phyloP scores from a whole-genome alignment of 2,797 vertebrate species.

The Danio aesculapii region DNA sequence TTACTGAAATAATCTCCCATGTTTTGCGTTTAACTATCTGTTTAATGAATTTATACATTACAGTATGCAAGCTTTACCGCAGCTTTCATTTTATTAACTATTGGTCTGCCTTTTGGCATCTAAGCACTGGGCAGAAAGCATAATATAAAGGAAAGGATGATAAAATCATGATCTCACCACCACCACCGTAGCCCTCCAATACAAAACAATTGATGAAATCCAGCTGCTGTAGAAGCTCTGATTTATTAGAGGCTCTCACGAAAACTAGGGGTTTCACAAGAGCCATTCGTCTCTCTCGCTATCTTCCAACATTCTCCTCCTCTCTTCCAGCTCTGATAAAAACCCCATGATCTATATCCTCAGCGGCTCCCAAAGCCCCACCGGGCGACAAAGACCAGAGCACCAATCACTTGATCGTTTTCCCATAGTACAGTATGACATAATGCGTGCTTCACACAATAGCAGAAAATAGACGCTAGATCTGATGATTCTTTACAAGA shows the following conservation, averaged over 20 bases:
- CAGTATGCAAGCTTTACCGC: too few relatives aligned
- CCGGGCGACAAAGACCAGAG: slow-evolving; percentile 31
- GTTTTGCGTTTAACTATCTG: too few relatives aligned
- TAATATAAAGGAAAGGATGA: neutral
- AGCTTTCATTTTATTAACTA: neutral
- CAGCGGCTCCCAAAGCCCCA: neutral
- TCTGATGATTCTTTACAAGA: neutral
- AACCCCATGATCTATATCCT: slow-evolving; percentile 46
- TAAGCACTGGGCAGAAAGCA: neutral
- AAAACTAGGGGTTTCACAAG: slow-evolving; percentile 29
- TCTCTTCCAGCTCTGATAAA: slow-evolving; percentile 31
- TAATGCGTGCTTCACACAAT: neutral
- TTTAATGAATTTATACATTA: too few relatives aligned
- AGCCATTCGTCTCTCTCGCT: slow-evolving; percentile 34
- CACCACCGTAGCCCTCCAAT: slow-evolving; percentile 9
- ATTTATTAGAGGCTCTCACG: slow-evolving; percentile 39
- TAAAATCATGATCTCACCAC: neutral
- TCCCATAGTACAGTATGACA: slow-evolving; percentile 13
- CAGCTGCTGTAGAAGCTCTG: slow-evolving; percentile 23
- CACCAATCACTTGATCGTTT: slow-evolving; percentile 3
- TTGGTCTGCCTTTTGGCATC: neutral
- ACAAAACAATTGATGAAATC: slow-evolving; percentile 37
- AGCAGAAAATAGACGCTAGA: slow-evolving; percentile 11
- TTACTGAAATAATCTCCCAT: too few relatives aligned
- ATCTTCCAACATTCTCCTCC: slow-evolving; percentile 19